Base-by-base conservation (phyloP, 2,113 vertebrate genomes). In the Xyliphius kryptos region DNA sequence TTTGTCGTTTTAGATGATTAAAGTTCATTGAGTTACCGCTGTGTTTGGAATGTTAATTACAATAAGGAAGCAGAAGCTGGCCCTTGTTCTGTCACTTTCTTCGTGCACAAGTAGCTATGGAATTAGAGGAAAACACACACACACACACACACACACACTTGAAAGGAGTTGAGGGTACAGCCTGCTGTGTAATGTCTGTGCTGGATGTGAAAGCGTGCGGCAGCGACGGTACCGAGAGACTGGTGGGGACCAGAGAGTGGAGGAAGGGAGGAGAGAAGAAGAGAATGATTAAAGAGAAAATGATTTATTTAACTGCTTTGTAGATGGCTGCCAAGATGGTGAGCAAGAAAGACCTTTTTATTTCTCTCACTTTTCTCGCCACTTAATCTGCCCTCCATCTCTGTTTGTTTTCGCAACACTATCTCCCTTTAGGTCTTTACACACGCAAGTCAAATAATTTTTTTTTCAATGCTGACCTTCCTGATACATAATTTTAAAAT, bases 241-340 rank as follows among this genome's bases (percentile, higher is more conserved):
- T 54, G 56, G 61, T 20, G 60, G 44, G 41, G 65, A 38, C n/a
- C 37, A 64, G 58, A 68, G 62, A 63, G 48, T 15, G 32, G 38
- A 61, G 46, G 53, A 52, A 64, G 47, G 37, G 58, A 58, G 26
- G 41, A 62, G 61, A 69, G 37, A 62, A 64, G 50, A 56, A 40
- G 56, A 63, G 40, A 59, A 41, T 61, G 50, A 36, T 44, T 50
- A 69, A 72, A 66, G 48, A 51, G 54, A 60, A 64, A 74, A 74
- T 70, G 37, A 67, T 70, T 74, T 70, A 74, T 74, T 70, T 70
- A 73, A 69, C 53, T 36, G 61, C 56, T 73, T 69, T 69, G 41
- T 69, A 70, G 72, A 63, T 63, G 55, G 48, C 67, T 59, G 63
- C 36, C 46, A 51, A 66, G 49, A 69, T 47, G 54, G n/a, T 21